Conservation (phyloP, 2,888 invertebrate species). For the Lampropteryx suffumata region DNA sequence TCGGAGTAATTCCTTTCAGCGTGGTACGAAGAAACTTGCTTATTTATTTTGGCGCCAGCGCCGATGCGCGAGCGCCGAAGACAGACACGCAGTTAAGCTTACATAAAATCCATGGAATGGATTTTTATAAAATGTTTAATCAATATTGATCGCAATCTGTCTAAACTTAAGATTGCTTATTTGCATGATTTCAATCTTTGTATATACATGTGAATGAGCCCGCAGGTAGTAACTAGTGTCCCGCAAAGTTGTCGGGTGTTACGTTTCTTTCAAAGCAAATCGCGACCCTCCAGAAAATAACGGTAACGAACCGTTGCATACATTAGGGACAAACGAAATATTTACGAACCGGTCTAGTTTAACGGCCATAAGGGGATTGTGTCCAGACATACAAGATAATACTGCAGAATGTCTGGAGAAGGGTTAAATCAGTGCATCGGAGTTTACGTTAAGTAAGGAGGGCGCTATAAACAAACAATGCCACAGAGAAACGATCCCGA, state of each 20-base stretch:
- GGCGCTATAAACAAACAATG: slow-evolving; percentile 57
- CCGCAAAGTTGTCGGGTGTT: slow-evolving; percentile 44
- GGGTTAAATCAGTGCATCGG: slow-evolving; percentile 21
- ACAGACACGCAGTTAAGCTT: slow-evolving; percentile 68
- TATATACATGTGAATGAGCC: slow-evolving; percentile 28
- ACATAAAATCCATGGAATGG: slow-evolving; percentile 59
- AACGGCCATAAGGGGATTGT: slow-evolving; percentile 52
- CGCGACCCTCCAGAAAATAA: slow-evolving; percentile 56
- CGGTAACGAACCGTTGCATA: slow-evolving; percentile 58
- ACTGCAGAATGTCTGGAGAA: slow-evolving; percentile 14
- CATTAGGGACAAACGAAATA: slow-evolving; percentile 42
- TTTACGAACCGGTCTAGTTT: slow-evolving; percentile 55
- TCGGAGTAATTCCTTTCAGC: slow-evolving; percentile 42
- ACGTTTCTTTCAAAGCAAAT: slow-evolving; percentile 54
- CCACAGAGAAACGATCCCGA: slow-evolving; percentile 55
- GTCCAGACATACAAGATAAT: slow-evolving; percentile 25
- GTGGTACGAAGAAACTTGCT: slow-evolving; percentile 50
- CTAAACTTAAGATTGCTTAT: slow-evolving; percentile 19
- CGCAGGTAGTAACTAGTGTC: slow-evolving; percentile 39
- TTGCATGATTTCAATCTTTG: slow-evolving; percentile 25
- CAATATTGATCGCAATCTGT: slow-evolving; percentile 35
- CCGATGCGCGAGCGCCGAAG: slow-evolving; percentile 71
- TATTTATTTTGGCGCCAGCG: slow-evolving; percentile 75
- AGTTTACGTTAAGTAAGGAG: slow-evolving; percentile 43
- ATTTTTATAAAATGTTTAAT: slow-evolving; percentile 46